Base-by-base conservation (phyloP, 2,797 vertebrate genomes). In the Yasuhikotakia modesta region DNA sequence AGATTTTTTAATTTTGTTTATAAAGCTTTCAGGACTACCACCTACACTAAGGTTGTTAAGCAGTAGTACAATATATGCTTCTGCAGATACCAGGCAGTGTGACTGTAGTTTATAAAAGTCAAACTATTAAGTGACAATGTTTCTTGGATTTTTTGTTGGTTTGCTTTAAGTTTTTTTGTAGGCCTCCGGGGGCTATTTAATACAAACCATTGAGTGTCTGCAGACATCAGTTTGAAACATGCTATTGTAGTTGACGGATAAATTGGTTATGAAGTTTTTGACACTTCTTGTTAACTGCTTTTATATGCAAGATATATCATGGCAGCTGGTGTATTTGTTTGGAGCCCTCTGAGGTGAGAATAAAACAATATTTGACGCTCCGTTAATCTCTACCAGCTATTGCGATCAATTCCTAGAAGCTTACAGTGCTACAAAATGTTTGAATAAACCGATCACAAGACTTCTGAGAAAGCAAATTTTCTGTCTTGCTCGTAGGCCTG, bases 281-380 rank as follows among this genome's bases (percentile, higher is more conserved):
- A 46, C 22, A 43, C 17, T 58, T 67, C 64, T 52, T 24, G 52
- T 76, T 67, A 57, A 67, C 52, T 46, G 63, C 4, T 13, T 76
- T 76, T 45, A 45, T 67, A 66, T 67, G 50, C 22, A 46, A 32
- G 73, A 46, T 57, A 57, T 21, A 67, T 66, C 35, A 57, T 53
- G 32, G 39, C 73, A 75, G 21, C 43, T 32, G 52, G 16, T 16
- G 0, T 43, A 43, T 66, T 52, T 75, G 73, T 75, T 66, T 66
- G 16, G 21, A 66, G 55, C 21, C 30, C 61, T 43, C 43, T 55
- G 61, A 55, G 73, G 61, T 63, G 61, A 45, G 73, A 43, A 19
- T 75, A 65, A 66, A 43, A 17, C 73, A 66, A 75, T 66, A 55
- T 66, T 27, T 75, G 61, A 32, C 65, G 48, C 48, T 65, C 73